Percentiles rank a stretch among this genome's conserved stretches.
Evolutionary conservation across 2,888 invertebrate species (phyloP).

Genomic region (Philereme vetulata): DNA sequence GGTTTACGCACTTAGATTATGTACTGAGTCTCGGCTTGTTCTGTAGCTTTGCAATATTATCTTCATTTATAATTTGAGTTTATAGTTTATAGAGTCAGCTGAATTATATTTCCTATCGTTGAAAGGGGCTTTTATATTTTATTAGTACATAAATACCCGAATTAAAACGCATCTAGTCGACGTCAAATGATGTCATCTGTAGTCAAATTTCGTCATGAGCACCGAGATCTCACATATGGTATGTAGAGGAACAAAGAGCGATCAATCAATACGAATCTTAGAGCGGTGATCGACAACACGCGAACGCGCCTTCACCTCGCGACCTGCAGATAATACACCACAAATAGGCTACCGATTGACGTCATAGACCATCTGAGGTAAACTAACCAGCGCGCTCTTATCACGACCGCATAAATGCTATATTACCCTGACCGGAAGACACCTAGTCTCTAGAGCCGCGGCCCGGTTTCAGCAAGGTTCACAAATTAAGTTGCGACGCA

Average conservation of each 20-base stretch:
- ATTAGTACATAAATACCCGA: not conserved
- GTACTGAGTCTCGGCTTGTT: too few species aligned
- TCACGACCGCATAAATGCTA: slow-evolving; percentile 40
- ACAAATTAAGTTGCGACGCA: slow-evolving; percentile 66
- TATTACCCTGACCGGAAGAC: slow-evolving; percentile 35
- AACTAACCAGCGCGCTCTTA: slow-evolving; percentile 41
- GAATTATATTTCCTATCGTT: too few species aligned
- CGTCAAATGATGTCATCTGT: slow-evolving; percentile 28
- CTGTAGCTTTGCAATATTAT: too few species aligned
- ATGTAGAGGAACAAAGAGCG: slow-evolving; percentile 63
- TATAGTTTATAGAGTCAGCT: too few species aligned
- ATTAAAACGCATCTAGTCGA: not conserved
- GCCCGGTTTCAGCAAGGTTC: slow-evolving; percentile 66
- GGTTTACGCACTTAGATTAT: too few species aligned
- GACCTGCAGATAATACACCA: slow-evolving; percentile 60
- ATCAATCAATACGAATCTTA: slow-evolving; percentile 69
- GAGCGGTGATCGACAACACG: slow-evolving; percentile 63
- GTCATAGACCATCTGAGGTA: slow-evolving; percentile 65
- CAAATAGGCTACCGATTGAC: slow-evolving; percentile 76
- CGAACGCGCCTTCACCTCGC: slow-evolving; percentile 75
- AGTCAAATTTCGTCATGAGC: slow-evolving; percentile 21
- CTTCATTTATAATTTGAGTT: too few species aligned
- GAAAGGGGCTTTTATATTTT: too few species aligned
- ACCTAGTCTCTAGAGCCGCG: slow-evolving; percentile 45
- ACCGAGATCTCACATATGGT: slow-evolving; percentile 34